Evolutionary conservation across 2,888 invertebrate genomes (phyloP), one percentile per base, ranked within the genome.

Genomic region (Drepanosiphum platanoidis): DNA sequence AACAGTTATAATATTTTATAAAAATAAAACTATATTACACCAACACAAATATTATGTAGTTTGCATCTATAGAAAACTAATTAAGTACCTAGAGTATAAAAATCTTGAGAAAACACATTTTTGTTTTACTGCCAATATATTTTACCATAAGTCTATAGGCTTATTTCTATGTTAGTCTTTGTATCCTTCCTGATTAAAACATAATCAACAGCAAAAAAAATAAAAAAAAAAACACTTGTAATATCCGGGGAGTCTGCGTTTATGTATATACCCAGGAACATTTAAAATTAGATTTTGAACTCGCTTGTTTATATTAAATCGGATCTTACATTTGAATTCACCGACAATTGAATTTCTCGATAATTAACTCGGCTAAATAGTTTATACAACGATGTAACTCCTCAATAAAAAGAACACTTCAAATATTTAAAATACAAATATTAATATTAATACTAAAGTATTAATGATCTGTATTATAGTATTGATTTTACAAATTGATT

Each of bases 231-330:
- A 71, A 61, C 71, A 61, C 61, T 72, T 72, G 42, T 82, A 72
- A 82, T 82, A 82, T 72, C 71, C 39, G 71, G 39, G 22, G 30
- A 71, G 13, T 22, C 22, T 58, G 58, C 7, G n/a, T 71, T 70
- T 39, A 81, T n/a, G 9, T 61, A 61, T 13, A 72, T 32, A 42
- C n/a, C 58, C 61, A 82, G 32, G n/a, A 72, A 82, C 39, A 42
- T 82, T 72, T 82, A 82, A 82, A 72, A 82, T 82, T 82, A 72
- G 81, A 82, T 82, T 81, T 72, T 32, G n/a, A 58, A 39, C 36
- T 71, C n/a, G 22, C 39, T n/a, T 61, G 30, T 71, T 71, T 81
- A 39, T 72, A 82, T 72, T 42, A 58, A n/a, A 70, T 70, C 18
- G 32, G n/a, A 61, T 61, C 39, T 82, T 72, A 82, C 42, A 39